phyloP scores from a whole-genome alignment of 2,113 vertebrate genomes.

The Ammospiza nelsoni region DNA sequence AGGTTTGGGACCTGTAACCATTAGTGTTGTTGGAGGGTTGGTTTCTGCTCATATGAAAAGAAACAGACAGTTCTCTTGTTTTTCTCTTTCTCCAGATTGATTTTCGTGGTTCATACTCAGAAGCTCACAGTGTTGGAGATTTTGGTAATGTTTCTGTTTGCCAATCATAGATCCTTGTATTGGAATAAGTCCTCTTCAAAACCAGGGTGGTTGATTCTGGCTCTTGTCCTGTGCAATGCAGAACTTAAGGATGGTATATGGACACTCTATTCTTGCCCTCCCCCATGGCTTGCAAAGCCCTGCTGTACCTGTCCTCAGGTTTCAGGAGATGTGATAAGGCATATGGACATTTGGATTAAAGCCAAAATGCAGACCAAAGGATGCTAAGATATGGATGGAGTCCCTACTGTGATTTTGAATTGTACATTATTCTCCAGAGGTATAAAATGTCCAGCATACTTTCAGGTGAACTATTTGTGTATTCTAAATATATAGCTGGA shows the following conservation, averaged over 20 bases:
- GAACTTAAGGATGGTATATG: background rate
- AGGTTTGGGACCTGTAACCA: background rate
- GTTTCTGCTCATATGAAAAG: background rate
- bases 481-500: background rate
- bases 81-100: constrained; percentile 72
- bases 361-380: background rate
- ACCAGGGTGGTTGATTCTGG: background rate
- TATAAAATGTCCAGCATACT: background rate
- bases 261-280: background rate
- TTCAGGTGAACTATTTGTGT: background rate
- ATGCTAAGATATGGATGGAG: background rate
- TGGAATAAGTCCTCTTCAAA: background rate
- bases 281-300: background rate
- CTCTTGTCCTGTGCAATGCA: background rate
- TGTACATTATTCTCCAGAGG: background rate
- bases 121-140: constrained; percentile 76
- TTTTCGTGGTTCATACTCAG: constrained; percentile 75
- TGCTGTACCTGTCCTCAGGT: background rate
- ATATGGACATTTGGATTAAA: background rate
- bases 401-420: background rate
- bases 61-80: background rate
- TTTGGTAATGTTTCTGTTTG: constrained; percentile 74
- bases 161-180: background rate
- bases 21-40: background rate
- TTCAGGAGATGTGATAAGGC: background rate